Conservation (phyloP, 2,797 vertebrate species). For the Morus bassanus region DNA sequence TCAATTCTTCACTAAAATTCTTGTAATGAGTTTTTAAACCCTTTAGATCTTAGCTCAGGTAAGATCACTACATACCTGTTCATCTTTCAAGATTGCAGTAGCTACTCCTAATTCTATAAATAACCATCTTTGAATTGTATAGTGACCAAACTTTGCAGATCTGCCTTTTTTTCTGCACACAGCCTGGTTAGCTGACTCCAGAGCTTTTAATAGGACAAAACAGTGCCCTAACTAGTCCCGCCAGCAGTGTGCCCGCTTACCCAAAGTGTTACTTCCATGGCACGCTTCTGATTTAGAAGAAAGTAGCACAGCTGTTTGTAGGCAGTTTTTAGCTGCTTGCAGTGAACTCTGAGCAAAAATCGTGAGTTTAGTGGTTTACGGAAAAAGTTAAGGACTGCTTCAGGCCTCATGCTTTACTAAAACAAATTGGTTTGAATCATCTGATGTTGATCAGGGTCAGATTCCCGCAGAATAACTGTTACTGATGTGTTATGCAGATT, state of each 20-base stretch:
- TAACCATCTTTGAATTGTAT: neutral
- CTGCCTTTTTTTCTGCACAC: neutral
- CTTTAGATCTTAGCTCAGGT: neutral
- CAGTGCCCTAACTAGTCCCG: neutral
- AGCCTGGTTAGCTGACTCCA: neutral
- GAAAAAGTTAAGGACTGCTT: neutral
- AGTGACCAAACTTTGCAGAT: neutral
- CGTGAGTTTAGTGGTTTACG: neutral
- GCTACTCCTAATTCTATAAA: neutral
- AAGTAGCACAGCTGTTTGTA: neutral
- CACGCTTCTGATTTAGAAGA: neutral
- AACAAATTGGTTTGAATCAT: neutral
- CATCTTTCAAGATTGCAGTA: neutral
- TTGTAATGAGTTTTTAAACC: neutral
- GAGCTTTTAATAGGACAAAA: neutral
- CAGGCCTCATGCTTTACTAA: neutral
- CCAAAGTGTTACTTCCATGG: neutral
- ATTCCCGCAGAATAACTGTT: neutral
- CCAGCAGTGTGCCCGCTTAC: accelerated
- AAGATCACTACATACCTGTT: neutral
- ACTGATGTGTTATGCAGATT: neutral
- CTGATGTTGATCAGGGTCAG: neutral
- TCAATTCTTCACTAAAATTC: neutral
- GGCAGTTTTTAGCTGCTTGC: neutral
- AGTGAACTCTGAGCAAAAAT: neutral